Percentiles rank a stretch among this genome's conserved stretches.
Conservation (phyloP, 35 echinoderm and acorn worm species). For the Apostichopus parvimensis region DNA sequence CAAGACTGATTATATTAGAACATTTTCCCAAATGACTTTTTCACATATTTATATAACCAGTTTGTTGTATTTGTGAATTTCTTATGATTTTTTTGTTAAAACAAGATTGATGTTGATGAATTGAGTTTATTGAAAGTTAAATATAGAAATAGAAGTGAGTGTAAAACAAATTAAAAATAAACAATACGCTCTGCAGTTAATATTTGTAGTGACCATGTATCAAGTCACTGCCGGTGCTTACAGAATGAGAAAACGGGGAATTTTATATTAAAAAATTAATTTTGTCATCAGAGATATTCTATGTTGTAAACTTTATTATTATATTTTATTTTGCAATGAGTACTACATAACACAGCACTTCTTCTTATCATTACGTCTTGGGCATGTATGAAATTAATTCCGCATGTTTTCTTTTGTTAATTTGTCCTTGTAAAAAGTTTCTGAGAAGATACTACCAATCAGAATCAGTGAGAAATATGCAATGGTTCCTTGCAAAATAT, state of each 20-base stretch:
- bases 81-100: too few relatives aligned
- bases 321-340: background rate
- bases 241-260: background rate
- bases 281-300: conserved; percentile 9
- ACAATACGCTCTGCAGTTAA: too few relatives aligned
- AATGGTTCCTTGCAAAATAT: background rate
- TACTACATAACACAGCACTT: background rate
- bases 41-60: too few relatives aligned
- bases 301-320: background rate
- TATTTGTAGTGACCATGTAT: conserved; percentile 1
- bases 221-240: conserved; percentile 6
- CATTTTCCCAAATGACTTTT: too few relatives aligned
- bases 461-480: background rate
- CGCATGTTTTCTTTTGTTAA: background rate
- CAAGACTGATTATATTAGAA: too few relatives aligned
- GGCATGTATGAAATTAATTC: background rate
- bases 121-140: too few relatives aligned
- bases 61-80: too few relatives aligned
- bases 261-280: background rate
- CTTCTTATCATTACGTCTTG: background rate
- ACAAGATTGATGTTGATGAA: too few relatives aligned
- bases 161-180: too few relatives aligned
- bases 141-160: too few relatives aligned
- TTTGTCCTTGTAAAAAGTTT: background rate
- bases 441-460: too few relatives aligned